Percentiles rank a stretch among this genome's conserved stretches.
Conservation (phyloP, 2,113 vertebrate genomes). For the Amphiprion ocellaris region DNA sequence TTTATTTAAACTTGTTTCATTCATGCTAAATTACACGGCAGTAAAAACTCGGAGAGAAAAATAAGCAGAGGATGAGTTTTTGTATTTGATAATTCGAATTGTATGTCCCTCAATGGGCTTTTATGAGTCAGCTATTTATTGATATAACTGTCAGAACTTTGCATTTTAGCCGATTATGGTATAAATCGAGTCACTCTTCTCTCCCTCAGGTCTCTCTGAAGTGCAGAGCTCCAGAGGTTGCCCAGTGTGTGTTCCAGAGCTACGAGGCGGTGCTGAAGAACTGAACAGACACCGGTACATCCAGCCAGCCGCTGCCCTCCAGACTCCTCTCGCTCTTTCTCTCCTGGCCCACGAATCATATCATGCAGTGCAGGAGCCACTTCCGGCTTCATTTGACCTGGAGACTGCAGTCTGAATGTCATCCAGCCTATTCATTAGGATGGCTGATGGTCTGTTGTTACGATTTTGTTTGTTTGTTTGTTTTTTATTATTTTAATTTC, state of each 20-base stretch:
- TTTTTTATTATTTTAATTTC: not conserved
- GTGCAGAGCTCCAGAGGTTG: constrained; percentile 94
- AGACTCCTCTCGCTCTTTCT: not conserved
- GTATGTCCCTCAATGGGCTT: no score
- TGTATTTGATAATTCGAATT: no score
- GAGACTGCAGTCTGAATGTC: constrained; percentile 39
- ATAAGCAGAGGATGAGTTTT: no score
- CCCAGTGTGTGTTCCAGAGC: constrained; percentile 92
- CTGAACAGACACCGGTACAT: constrained; percentile 75
- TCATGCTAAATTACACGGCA: no score
- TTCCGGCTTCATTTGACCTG: constrained; percentile 29
- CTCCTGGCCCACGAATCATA: constrained; percentile 17
- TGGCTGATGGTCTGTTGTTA: constrained; percentile 25
- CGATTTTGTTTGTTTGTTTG: not conserved
- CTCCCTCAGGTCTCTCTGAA: constrained; percentile 90
- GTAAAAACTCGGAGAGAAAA: no score
- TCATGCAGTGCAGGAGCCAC: constrained; percentile 7
- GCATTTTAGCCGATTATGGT: not conserved
- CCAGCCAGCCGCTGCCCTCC: constrained; percentile 33
- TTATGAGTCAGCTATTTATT: no score
- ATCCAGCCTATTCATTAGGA: constrained; percentile 41
- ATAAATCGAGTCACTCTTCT: constrained; percentile 29
- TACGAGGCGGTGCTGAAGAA: constrained; percentile 95
- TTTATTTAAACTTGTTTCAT: not conserved
- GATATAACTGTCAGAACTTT: not conserved